These are phyloP conservation scores for Betta splendens DNA, from an alignment of 2,797 vertebrate genomes.

Conservation along the genomic window DNA sequence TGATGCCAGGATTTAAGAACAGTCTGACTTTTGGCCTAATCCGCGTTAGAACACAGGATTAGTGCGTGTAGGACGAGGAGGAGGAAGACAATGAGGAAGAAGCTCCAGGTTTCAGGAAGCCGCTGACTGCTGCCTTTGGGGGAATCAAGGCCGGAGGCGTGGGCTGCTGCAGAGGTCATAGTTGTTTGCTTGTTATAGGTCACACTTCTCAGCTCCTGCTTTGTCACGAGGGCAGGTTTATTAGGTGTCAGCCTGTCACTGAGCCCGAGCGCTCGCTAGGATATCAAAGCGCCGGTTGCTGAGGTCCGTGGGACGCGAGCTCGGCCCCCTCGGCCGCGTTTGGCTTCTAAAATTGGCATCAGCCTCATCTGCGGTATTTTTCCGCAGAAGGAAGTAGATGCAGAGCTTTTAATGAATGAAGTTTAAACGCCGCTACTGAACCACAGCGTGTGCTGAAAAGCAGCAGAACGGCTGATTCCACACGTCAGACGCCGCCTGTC, in stretches of 20 bases:
- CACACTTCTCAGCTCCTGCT: constrained; percentile 38
- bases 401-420: constrained; percentile 21
- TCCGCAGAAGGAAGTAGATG: constrained; percentile 6
- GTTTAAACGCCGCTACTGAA: constrained; percentile 13
- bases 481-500: constrained; percentile 28
- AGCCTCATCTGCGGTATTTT: constrained; percentile 18
- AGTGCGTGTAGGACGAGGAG: constrained; percentile 50
- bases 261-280: constrained; percentile 38
- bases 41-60: constrained; percentile 64
- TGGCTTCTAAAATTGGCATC: constrained; percentile 38
- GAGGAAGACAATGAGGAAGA: constrained; percentile 21
- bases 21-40: constrained; percentile 64
- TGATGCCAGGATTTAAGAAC: constrained; percentile 55
- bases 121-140: not conserved
- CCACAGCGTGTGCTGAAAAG: constrained; percentile 12
- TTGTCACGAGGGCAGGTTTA: constrained; percentile 55
- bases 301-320: constrained; percentile 40
- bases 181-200: constrained; percentile 26
- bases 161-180: not conserved
- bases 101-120: constrained; percentile 36
- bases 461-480: constrained; percentile 22
- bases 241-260: constrained; percentile 41
- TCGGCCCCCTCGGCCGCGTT: constrained; percentile 5
- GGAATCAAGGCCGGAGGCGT: not conserved
- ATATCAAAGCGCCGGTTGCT: constrained; percentile 43